Evolutionary conservation across 2,888 invertebrate genomes (phyloP), one percentile per base, ranked within the genome.

Genomic region (Hydropsyche betteni): DNA sequence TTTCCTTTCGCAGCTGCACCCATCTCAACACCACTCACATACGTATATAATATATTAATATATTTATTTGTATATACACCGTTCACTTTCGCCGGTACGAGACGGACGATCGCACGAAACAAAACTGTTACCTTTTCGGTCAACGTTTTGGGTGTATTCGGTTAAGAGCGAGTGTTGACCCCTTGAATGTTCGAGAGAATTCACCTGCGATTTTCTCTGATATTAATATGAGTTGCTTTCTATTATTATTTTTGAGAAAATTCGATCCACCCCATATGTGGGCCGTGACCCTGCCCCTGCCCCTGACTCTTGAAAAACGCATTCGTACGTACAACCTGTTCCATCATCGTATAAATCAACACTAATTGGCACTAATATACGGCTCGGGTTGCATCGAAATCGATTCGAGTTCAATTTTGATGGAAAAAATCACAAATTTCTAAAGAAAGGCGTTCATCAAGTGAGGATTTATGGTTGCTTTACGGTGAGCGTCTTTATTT

Each of bases 1-100:
- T 78, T 78, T 78, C 76, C 78, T 78, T 78, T 78, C 78, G 75
- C 78, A 50, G 64, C 78, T 76, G 72, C 76, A 68, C 69, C 75
- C 75, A 73, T 73, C 76, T 68, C 44, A 55, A 55, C n/a, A n/a
- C n/a, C 8, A 55, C 55, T 14, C 55, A 12, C n/a, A 51, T 51
- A n/a, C 55, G 16, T 14, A 55, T 55, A 55, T 6, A 12, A 55
- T n/a, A 64, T 73, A 69, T 72, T 53, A 77, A 71, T 64, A 77
- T 68, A 24, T 64, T 64, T 64, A 64, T 64, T 12, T n/a, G 34
- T 64, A 8, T 64, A 64, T 64, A 10, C 12, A 51, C 72, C 76
- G 69, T 74, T 75, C 78, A 78, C 78, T 78, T 78, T 78, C 78
- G 76, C 78, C 51, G 38, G 44, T 51, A 12, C 64, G 16, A 16